Conservation (phyloP, 1,140 invertebrate genomes). For the Thrips palmi region DNA sequence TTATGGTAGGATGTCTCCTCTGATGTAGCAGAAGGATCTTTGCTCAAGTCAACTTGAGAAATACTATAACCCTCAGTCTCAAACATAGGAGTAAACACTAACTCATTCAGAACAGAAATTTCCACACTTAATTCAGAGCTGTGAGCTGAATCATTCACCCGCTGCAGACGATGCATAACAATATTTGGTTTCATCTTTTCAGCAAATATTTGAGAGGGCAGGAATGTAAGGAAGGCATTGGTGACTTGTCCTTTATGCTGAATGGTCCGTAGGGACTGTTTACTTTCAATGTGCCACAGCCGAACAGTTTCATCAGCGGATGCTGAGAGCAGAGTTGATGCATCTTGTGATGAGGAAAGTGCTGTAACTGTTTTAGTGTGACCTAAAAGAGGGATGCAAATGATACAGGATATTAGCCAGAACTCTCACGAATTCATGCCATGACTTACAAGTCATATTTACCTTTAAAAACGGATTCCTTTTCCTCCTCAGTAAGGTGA, state of each 20-base stretch:
- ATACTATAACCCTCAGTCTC: no score
- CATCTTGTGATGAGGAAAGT: constrained; percentile 49
- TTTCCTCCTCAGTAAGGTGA: constrained; percentile 32
- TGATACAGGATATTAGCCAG: constrained; percentile 16
- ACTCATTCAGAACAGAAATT: no score
- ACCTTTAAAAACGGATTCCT: constrained; percentile 11
- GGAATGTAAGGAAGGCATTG: constrained; percentile 39
- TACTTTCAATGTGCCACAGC: constrained; percentile 60
- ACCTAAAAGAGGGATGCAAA: constrained; percentile 29
- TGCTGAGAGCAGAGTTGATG: constrained; percentile 47
- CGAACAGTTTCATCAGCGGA: constrained; percentile 50
- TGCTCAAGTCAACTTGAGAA: no score
- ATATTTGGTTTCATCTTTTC: no score
- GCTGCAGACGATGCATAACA: no score
- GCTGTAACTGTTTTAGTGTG: constrained; percentile 47
- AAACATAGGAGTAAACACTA: no score
- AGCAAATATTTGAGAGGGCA: constrained; percentile 9
- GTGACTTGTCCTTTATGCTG: constrained; percentile 50
- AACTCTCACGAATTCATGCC: neutral
- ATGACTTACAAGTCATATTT: constrained; percentile 1
- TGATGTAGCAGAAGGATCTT: no score
- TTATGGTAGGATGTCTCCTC: no score
- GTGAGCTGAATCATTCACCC: no score
- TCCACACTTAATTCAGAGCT: no score
- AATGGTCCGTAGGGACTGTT: constrained; percentile 47